A percentile compares a stretch with the other conserved stretches of the same genome.
phyloP scores from a whole-genome alignment of 2,113 vertebrate genomes.

The Oryzias javanicus region DNA sequence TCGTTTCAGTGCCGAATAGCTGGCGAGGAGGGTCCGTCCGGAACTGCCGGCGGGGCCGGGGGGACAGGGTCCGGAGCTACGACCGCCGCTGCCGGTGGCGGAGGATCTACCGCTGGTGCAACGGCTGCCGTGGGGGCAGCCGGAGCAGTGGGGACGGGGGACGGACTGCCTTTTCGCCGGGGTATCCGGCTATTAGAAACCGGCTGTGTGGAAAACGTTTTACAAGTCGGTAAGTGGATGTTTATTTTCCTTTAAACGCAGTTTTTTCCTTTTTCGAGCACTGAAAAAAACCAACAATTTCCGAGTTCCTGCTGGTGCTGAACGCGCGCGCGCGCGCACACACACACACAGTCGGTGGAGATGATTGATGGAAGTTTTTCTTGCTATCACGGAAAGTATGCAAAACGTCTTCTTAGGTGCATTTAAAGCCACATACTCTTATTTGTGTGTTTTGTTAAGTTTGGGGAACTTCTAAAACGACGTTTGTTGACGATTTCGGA shows the following conservation, averaged over 20 bases:
- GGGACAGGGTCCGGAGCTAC: conserved; percentile 64
- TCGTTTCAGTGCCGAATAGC: conserved; percentile 89
- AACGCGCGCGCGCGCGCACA: conserved; percentile 10
- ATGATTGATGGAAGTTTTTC: conserved; percentile 69
- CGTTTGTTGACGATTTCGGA: conserved; percentile 3
- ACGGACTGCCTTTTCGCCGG: conserved; percentile 91
- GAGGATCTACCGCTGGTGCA: conserved; percentile 65
- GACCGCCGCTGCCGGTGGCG: conserved; percentile 50
- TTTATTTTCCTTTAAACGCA: background rate
- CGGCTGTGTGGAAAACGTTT: conserved; percentile 94
- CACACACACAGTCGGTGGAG: conserved; percentile 18
- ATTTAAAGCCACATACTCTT: background rate
- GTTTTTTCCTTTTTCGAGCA: background rate
- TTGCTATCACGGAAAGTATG: conserved; percentile 59
- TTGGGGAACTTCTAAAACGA: background rate
- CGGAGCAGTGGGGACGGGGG: conserved; percentile 73
- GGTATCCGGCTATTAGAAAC: conserved; percentile 93
- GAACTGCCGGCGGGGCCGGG: conserved; percentile 58
- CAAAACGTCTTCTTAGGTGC: conserved; percentile 25
- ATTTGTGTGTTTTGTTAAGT: background rate
- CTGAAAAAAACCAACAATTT: conserved; percentile 9
- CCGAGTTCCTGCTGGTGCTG: conserved; percentile 18
- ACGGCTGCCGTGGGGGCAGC: conserved; percentile 57
- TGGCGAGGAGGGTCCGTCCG: conserved; percentile 75
- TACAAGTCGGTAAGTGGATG: conserved; percentile 94